These are phyloP conservation scores for Spodoptera frugiperda DNA, from an alignment of 1,140 invertebrate species.

Conservation along the genomic window DNA sequence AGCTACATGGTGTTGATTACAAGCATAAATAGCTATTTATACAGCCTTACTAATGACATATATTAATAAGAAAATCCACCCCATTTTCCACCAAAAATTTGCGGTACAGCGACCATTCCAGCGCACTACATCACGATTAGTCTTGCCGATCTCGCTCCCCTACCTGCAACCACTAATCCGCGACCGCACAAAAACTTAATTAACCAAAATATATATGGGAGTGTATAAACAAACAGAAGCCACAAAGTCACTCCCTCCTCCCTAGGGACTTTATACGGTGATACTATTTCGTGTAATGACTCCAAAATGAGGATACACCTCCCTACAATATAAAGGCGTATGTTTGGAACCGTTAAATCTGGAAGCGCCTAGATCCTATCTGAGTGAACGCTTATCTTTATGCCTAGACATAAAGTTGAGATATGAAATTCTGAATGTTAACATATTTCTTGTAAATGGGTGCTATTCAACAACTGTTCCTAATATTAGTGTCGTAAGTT, in stretches of 20 bases:
- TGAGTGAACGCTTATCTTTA: slow-evolving; percentile 2
- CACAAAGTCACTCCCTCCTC: slow-evolving; percentile 73
- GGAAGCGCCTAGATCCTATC: slow-evolving; percentile 28
- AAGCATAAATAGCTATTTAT: too few relatives aligned
- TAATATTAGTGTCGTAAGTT: too few relatives aligned
- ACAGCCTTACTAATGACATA: not conserved
- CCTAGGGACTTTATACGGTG: slow-evolving; percentile 77
- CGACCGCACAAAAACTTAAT: slow-evolving; percentile 82
- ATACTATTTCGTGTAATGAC: slow-evolving; percentile 85
- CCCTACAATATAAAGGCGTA: slow-evolving; percentile 68
- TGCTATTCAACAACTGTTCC: too few relatives aligned
- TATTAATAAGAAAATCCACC: slow-evolving; percentile 24
- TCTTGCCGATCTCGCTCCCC: slow-evolving; percentile 50
- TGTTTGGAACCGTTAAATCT: slow-evolving; percentile 39
- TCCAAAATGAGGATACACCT: slow-evolving; percentile 83
- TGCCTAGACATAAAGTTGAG: not conserved
- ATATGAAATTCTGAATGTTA: not conserved
- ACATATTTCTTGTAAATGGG: too few relatives aligned
- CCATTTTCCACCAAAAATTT: slow-evolving; percentile 29
- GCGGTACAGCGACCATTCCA: slow-evolving; percentile 2
- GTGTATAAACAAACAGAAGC: slow-evolving; percentile 76
- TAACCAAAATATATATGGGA: slow-evolving; percentile 81
- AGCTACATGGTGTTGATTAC: too few relatives aligned
- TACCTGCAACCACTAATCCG: slow-evolving; percentile 63
- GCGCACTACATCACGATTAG: slow-evolving; percentile 51